A percentile compares a stretch with the other conserved stretches of the same genome.
Evolutionary conservation across 2,797 vertebrate genomes (phyloP).

Genomic region (Triplophysa bombifrons): DNA sequence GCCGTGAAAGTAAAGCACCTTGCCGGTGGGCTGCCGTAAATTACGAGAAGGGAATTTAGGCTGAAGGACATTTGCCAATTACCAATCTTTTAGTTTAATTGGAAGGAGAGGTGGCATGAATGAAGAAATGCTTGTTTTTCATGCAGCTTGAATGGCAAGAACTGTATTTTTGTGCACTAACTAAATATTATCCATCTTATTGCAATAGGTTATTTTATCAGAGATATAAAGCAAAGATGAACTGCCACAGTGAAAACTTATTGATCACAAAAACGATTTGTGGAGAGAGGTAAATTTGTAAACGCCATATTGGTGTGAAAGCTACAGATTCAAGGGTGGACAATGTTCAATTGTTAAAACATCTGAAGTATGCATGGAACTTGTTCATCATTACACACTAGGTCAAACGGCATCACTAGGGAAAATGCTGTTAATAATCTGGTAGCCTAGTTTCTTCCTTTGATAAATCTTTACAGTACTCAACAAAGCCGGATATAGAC

Average conservation of each 20-base stretch:
- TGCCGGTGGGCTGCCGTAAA: constrained; percentile 60
- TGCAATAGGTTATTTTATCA: background rate
- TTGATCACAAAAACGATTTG: constrained; percentile 12
- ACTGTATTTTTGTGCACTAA: background rate
- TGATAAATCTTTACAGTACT: constrained; percentile 10
- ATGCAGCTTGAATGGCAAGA: constrained; percentile 2
- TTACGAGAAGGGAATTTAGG: constrained; percentile 57
- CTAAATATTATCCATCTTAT: no score
- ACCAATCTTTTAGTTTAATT: constrained; percentile 52
- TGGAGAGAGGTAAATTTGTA: background rate
- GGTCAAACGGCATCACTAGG: background rate
- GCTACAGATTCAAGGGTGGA: background rate
- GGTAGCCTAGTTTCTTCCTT: constrained; percentile 18
- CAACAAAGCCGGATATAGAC: background rate
- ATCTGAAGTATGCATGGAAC: background rate
- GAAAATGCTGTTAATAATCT: background rate
- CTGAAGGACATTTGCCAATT: constrained; percentile 55
- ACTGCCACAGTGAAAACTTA: background rate
- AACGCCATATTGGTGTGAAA: background rate
- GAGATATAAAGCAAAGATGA: constrained; percentile 9
- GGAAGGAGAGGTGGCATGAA: constrained; percentile 36
- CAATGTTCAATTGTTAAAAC: background rate
- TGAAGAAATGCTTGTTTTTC: constrained; percentile 4
- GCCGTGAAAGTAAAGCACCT: constrained; percentile 73
- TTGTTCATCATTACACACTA: background rate